Evolutionary conservation across 1,140 invertebrate species (phyloP), one percentile per base, ranked within the genome.

Genomic region (Eumeta japonica): DNA sequence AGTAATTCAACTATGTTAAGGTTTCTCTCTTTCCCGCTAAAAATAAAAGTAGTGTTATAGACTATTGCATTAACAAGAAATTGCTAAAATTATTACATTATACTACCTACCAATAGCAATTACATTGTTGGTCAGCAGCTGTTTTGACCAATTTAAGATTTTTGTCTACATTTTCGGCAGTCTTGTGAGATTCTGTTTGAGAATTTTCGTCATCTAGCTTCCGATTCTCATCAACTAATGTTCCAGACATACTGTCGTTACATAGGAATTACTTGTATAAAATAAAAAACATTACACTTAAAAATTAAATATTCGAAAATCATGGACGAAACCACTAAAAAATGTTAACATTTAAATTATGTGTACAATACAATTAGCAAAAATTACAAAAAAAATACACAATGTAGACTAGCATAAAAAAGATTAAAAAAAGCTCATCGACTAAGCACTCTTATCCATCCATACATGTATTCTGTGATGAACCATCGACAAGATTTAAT

Each of bases 11-110:
- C 86, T 41, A 91, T 85, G 55, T 93, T 94, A 1, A 95, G 75
- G 67, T 95, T 95, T 41, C 94, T 78, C 16, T 93, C 90, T 75
- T 94, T 94, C 5, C 90, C 91, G 78, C 94, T 94, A 60, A 45
- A 81, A 79, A 42, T 28, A 2, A 39, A 34, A 39, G n/a, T n/a
- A n/a, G n/a, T n/a, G n/a, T n/a, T n/a, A n/a, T n/a, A n/a, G n/a
- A n/a, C n/a, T n/a, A n/a, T n/a, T n/a, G n/a, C n/a, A n/a, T n/a
- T n/a, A n/a, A n/a, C n/a, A n/a, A n/a, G n/a, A n/a, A n/a, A n/a
- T n/a, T n/a, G n/a, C n/a, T n/a, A n/a, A n/a, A n/a, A n/a, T n/a
- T n/a, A n/a, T n/a, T n/a, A n/a, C n/a, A n/a, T 20, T 30, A 15
- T 18, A 4, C 15, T 39, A 50, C 45, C 19, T 55, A 73, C 68